phyloP scores from a whole-genome alignment of 64 coral and sea anemone genomes.

The Pocillopora verrucosa region DNA sequence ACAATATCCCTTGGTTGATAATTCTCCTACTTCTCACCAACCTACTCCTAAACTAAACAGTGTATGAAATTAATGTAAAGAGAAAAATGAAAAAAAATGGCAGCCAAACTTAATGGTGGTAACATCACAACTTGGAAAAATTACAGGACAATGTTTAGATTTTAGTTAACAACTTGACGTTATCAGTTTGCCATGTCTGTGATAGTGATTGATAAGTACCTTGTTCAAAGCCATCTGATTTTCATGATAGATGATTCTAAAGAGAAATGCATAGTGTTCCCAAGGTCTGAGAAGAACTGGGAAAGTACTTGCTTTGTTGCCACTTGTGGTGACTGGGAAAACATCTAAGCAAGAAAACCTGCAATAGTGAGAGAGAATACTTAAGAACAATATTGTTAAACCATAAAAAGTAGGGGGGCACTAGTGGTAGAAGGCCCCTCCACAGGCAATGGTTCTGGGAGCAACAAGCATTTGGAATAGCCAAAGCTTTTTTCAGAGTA shows the following conservation, averaged over 20 bases:
- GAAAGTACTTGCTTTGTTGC: conserved; percentile 29
- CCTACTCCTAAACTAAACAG: too few relatives aligned
- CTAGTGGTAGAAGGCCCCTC: too few relatives aligned
- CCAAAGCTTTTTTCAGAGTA: too few relatives aligned
- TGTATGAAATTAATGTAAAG: background rate
- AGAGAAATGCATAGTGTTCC: conserved; percentile 85
- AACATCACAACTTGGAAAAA: too few relatives aligned
- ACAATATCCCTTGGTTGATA: background rate
- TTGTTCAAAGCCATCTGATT: conserved; percentile 57
- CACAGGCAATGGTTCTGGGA: too few relatives aligned
- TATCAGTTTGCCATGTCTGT: too few relatives aligned
- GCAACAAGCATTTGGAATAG: too few relatives aligned
- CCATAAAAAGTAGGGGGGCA: too few relatives aligned
- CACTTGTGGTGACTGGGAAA: conserved; percentile 40
- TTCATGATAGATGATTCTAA: conserved; percentile 80
- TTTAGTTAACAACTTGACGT: too few relatives aligned
- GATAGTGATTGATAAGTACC: conserved; percentile 31
- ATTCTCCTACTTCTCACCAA: background rate
- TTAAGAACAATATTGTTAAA: too few relatives aligned
- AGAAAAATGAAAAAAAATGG: background rate
- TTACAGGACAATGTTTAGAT: too few relatives aligned
- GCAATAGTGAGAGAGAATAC: conserved; percentile 1
- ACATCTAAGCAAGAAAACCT: conserved; percentile 69
- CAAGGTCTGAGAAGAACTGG: conserved; percentile 74
- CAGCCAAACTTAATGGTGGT: too few relatives aligned